Evolutionary conservation across 2,888 invertebrate genomes (phyloP).

Genomic region (Brachypterus glaber): DNA sequence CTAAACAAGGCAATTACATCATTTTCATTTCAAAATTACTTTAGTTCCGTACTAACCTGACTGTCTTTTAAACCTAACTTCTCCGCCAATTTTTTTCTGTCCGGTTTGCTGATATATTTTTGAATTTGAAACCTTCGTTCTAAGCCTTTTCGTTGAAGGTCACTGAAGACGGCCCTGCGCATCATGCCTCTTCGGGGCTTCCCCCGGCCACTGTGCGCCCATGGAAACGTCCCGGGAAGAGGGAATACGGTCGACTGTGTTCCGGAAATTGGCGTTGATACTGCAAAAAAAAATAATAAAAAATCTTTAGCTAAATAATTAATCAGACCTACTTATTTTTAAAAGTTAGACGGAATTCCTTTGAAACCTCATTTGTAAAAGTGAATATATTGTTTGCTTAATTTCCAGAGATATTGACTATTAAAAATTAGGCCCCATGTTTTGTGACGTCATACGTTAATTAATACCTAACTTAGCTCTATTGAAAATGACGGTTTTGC

Average conservation of each 20-base stretch:
- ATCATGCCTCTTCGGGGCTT: constrained; percentile 95
- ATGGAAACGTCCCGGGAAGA: constrained; percentile 57
- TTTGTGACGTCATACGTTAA: too few species aligned
- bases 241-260: constrained; percentile 44
- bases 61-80: constrained; percentile 94
- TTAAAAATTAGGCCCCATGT: too few species aligned
- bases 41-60: constrained; percentile 69
- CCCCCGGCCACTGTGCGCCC: constrained; percentile 85
- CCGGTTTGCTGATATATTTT: constrained; percentile 98
- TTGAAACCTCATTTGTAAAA: too few species aligned
- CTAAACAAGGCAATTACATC: too few species aligned
- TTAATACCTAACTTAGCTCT: too few species aligned
- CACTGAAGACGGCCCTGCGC: constrained; percentile 88
- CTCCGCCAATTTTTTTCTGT: constrained; percentile 93
- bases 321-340: too few species aligned
- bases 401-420: too few species aligned
- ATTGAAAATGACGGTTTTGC: too few species aligned
- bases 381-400: too few species aligned
- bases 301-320: constrained; percentile 1
- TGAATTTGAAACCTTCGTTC: constrained; percentile 94
- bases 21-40: too few species aligned
- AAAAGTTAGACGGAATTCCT: too few species aligned
- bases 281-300: constrained; percentile 26
- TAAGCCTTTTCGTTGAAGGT: constrained; percentile 88
- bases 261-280: constrained; percentile 42